phyloP scores from a whole-genome alignment of 1,140 invertebrate species.

The Nomia melanderi region DNA sequence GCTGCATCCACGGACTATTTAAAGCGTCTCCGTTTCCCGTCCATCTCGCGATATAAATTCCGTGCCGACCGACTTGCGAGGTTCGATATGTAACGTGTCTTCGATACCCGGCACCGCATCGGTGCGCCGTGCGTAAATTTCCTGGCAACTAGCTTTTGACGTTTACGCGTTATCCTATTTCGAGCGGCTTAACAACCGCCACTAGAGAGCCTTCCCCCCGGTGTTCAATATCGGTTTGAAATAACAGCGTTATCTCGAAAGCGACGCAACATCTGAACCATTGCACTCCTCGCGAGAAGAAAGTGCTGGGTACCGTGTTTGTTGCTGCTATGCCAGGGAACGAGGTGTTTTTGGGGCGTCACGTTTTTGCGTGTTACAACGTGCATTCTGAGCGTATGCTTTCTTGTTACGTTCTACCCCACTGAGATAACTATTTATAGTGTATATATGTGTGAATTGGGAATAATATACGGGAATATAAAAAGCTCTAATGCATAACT shows the following conservation, averaged over 20 bases:
- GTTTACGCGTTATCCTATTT: slow-evolving; percentile 54
- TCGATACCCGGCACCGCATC: slow-evolving; percentile 4
- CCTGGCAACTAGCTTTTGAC: slow-evolving; percentile 45
- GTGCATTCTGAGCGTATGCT: too few species aligned
- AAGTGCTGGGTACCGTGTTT: not conserved
- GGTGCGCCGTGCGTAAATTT: slow-evolving; percentile 34
- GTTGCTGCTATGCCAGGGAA: too few species aligned
- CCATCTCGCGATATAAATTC: not conserved
- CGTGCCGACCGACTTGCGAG: not conserved
- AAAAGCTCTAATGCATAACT: too few species aligned
- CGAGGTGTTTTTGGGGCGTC: too few species aligned
- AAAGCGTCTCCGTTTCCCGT: slow-evolving; percentile 9
- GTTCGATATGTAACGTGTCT: not conserved
- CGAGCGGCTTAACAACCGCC: slow-evolving; percentile 29
- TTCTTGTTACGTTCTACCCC: too few species aligned
- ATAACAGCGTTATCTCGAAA: slow-evolving; percentile 33
- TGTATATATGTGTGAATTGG: too few species aligned
- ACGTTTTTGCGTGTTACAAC: too few species aligned
- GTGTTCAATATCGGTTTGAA: slow-evolving; percentile 25
- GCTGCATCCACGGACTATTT: slow-evolving; percentile 11
- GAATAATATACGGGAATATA: too few species aligned
- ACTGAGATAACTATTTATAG: too few species aligned
- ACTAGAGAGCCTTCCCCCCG: slow-evolving; percentile 6
- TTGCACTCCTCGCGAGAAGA: slow-evolving; percentile 28
- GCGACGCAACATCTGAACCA: slow-evolving; percentile 29